Conservation (phyloP, 2,113 vertebrate genomes). For the Globicephala melas region DNA sequence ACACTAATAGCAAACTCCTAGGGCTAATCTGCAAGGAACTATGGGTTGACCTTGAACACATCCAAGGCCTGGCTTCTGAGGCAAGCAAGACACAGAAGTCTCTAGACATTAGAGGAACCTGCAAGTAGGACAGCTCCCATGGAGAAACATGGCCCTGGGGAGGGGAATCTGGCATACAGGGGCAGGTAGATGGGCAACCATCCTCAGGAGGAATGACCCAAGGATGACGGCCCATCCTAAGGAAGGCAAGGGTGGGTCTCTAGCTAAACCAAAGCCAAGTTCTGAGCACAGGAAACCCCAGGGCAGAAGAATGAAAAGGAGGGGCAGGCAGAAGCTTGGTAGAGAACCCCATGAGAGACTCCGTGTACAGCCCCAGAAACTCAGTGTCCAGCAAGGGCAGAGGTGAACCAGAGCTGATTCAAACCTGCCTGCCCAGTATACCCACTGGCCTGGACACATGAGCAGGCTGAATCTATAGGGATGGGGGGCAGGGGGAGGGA, state of each 20-base stretch:
- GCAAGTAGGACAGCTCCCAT: neutral
- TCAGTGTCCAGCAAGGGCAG: neutral
- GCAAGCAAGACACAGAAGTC: neutral
- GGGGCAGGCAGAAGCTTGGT: neutral
- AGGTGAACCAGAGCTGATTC: neutral
- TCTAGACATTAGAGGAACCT: neutral
- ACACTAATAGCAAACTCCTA: neutral
- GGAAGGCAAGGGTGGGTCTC: neutral
- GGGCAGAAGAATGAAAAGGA: neutral
- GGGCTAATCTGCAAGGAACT: neutral
- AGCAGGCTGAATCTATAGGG: neutral
- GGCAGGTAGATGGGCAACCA: neutral
- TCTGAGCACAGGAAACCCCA: neutral
- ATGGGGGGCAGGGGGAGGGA: too few relatives aligned
- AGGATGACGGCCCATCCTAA: neutral
- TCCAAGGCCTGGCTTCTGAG: neutral
- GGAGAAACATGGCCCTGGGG: neutral
- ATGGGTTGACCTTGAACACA: neutral
- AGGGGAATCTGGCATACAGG: neutral
- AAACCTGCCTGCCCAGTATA: neutral
- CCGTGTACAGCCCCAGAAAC: neutral
- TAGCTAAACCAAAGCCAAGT: neutral
- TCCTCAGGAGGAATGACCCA: neutral
- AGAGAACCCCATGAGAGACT: neutral
- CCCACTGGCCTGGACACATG: neutral